Evolutionary conservation across 2,888 invertebrate species (phyloP), one percentile per base, ranked within the genome.

Genomic region (Himalopsyche japonica): DNA sequence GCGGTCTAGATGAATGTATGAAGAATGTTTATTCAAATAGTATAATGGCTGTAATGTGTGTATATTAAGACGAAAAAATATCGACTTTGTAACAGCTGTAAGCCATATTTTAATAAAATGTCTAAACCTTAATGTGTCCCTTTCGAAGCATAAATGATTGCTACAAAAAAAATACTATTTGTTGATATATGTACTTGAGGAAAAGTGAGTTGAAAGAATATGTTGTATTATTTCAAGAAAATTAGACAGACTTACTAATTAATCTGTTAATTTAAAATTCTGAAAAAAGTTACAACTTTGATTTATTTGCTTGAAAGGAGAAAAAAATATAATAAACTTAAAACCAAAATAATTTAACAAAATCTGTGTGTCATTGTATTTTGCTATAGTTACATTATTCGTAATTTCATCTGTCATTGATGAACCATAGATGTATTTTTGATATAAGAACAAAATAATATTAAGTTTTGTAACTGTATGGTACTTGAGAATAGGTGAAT

Each of bases 81-180:
- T 32, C 32, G 6, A 6, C 37, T 37, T 37, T 1, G 8, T 37
- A 37, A 37, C 8, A 37, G 37, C 37, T 8, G 37, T 37, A 3
- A 43, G 43, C 57, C 20, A 20, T 57, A 27, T 24, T 64, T 10
- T 27, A 1, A 24, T 24, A 79, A 79, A 79, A 79, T 79, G 79
- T 79, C 79, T 79, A 47, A 79, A 48, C 79, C 79, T 79, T 79
- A 47, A 30, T 3, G 47, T 79, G 30, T 48, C 79, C 48, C 27
- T 8, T 47, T 18, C 15, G 24, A 70, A 70, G 20, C 27, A 27
- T 30, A 1, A 57, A 24, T 57, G 57, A 20, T 70, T 70, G 70
- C 30, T 70, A 70, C 30, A 70, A 30, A 27, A 70, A n/a, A 70
- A 20, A 57, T 57, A 20, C 24, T 6, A 20, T 57, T 57, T 43